Percentiles rank a stretch among this genome's conserved stretches.
phyloP scores from a whole-genome alignment of 1,140 invertebrate species.

The Philotrypesis tridentata region DNA sequence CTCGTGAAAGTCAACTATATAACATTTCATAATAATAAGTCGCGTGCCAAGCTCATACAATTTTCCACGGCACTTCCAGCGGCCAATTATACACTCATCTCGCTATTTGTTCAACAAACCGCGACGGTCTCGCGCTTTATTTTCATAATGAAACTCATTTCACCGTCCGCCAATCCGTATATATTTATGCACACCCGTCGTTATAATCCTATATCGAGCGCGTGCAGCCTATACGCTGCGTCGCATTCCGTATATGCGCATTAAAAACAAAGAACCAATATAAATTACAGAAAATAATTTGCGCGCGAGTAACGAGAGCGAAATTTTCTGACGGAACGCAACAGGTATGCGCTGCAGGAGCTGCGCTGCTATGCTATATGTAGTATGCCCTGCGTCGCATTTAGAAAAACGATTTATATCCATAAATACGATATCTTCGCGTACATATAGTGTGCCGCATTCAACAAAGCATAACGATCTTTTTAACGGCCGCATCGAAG shows the following conservation, averaged over 20 bases:
- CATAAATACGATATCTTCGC: not conserved
- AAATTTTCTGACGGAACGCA: not conserved
- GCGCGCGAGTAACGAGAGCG: not conserved
- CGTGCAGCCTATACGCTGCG: no score
- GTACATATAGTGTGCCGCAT: not conserved
- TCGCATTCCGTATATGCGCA: not conserved
- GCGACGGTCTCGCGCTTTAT: constrained; percentile 7
- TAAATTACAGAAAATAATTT: not conserved
- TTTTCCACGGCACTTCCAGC: not conserved
- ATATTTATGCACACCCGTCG: no score
- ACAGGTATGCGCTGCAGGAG: not conserved
- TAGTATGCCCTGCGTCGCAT: no score
- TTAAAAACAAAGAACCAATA: no score
- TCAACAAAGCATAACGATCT: not conserved
- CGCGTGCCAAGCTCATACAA: no score
- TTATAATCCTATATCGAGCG: no score
- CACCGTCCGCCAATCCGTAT: not conserved
- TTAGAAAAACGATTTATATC: not conserved
- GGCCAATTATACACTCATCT: constrained; percentile 12
- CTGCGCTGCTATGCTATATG: no score
- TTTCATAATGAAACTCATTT: constrained; percentile 1
- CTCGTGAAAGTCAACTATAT: no score
- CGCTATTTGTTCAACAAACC: not conserved
- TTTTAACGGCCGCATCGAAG: not conserved
- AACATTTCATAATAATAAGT: no score